phyloP scores from a whole-genome alignment of 2,797 vertebrate genomes.

The Enteromius viviparus region DNA sequence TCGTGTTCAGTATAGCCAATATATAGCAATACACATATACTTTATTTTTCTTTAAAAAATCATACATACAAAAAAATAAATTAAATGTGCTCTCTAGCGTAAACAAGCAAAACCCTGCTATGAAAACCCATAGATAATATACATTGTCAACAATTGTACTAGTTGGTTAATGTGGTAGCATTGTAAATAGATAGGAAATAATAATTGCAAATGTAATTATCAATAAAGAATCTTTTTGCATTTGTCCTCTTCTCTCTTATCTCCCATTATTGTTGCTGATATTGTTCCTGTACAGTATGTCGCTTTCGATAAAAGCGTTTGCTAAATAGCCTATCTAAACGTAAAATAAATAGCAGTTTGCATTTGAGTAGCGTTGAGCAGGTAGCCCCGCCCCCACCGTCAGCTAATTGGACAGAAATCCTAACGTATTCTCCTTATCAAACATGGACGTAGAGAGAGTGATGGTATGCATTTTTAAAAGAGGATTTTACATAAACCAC shows the following conservation, averaged over 20 bases:
- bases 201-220: background rate
- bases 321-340: background rate
- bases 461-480: background rate
- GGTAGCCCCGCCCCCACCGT: background rate
- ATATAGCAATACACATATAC: background rate
- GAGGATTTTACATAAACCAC: background rate
- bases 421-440: background rate
- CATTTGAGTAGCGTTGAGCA: background rate
- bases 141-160: background rate
- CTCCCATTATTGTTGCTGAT: background rate
- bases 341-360: background rate
- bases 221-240: background rate
- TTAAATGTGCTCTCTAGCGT: background rate
- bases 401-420: background rate
- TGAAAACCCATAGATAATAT: background rate
- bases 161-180: background rate
- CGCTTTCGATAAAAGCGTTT: background rate
- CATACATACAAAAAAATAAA: background rate
- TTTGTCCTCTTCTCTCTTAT: background rate
- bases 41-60: background rate
- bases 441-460: background rate
- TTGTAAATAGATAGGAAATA: background rate
- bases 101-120: background rate
- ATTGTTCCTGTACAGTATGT: background rate
- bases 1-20: background rate